Conservation (phyloP, 2,113 vertebrate genomes). For the Fregetta grallaria region DNA sequence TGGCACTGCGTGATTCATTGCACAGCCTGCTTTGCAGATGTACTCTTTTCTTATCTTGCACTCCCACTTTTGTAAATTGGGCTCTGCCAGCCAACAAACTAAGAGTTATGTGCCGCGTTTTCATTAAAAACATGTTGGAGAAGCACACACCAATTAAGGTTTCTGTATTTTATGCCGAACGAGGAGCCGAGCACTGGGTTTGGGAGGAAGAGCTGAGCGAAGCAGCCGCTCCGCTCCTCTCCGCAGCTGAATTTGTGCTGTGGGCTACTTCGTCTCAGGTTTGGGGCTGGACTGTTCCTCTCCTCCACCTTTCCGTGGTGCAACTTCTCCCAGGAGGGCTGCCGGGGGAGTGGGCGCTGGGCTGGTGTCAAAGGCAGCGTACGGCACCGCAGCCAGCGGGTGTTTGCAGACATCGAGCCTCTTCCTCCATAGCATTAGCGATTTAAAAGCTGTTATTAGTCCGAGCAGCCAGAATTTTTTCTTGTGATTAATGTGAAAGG, state of each 20-base stretch:
- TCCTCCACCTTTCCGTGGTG: fast-evolving
- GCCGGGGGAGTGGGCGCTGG: neutral
- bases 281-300: neutral
- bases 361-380: fast-evolving
- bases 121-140: slow-evolving; percentile 99
- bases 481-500: neutral
- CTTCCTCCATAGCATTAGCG: fast-evolving
- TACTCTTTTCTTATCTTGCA: slow-evolving; percentile 98
- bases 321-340: neutral
- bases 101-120: slow-evolving; percentile 98
- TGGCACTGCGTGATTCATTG: slow-evolving; percentile 99
- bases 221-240: slow-evolving; percentile 21
- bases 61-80: slow-evolving; percentile 99
- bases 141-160: slow-evolving; percentile 98
- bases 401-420: neutral
- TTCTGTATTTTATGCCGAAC: slow-evolving; percentile 87
- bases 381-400: fast-evolving
- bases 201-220: slow-evolving; percentile 68
- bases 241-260: neutral
- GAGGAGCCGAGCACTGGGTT: slow-evolving; percentile 80
- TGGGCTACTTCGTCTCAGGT: neutral
- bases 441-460: neutral
- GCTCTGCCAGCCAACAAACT: slow-evolving; percentile 99
- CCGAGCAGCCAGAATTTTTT: neutral
- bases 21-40: slow-evolving; percentile 91